Base-by-base conservation (phyloP, 2,113 vertebrate genomes). In the Pterocles burchelli region DNA sequence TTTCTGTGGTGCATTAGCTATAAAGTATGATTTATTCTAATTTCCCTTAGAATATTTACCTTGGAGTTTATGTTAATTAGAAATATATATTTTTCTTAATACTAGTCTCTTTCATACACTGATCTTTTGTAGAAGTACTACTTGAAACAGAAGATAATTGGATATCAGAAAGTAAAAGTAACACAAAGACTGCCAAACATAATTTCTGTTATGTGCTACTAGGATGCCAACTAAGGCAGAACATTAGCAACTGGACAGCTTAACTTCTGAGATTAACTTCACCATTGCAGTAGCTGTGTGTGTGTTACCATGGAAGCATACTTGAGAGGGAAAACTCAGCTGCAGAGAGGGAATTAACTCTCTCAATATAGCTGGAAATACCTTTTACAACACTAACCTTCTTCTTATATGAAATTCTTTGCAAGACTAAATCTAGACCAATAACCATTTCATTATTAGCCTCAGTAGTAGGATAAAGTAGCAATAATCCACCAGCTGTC, bases 271-370 rank as follows among this genome's bases (percentile, higher is more conserved):
- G 48, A 76, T 65, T 72, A 72, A 26, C 67, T 93, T 79, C 41
- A 46, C 22, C 2, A 3, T 36, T 80, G 36, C 63, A 31, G 63
- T 33, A 77, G 34, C 71, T 88, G 59, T 45, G 21, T 57, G 18
- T 45, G 24, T 36, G 96, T 95, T 96, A 77, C 95, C 88, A 96
- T 93, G 92, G 95, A 93, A 95, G 76, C 94, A 34, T 33, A 70
- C n/a, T 62, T 85, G 49, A 76, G 67, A 92, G 43, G 28, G n/a
- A 91, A 95, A 73, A 62, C 0, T 43, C 46, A 92, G 75, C 29
- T 86, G 46, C 82, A 57, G 71, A 61, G 49, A 66, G 49, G 63
- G 67, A 92, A 77, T 75, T 70, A 85, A 66, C 41, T 73, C 26
- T 49, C 52, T 57, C 58, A 70, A 3, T 55, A 26, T 17, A 77